Base-by-base conservation (phyloP, 2,797 vertebrate genomes). In the Menidia menidia region DNA sequence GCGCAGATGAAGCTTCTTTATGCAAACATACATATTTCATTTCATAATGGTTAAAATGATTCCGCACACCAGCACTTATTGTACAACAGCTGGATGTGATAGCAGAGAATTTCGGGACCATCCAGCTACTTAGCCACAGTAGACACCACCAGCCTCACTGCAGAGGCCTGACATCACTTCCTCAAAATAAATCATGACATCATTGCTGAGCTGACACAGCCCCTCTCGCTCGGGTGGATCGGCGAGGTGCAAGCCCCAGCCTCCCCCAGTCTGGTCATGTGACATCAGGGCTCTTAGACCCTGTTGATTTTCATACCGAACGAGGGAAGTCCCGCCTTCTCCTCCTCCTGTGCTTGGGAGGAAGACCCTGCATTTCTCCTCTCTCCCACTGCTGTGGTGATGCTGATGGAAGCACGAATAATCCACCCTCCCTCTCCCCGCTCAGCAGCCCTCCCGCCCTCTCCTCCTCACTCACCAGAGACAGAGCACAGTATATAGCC, bases 101-200 rank as follows among this genome's bases (percentile, higher is more conserved):
- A 44, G 39, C 42, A 30, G 45, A 63, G 47, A 71, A 72, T 64
- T 50, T 62, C 32, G 41, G 53, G 13, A 25, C 43, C 73, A 73
- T 79, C 65, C 64, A 78, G 60, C 64, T 44, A 15, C 63, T 72
- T 48, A 80, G 45, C 35, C 35, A 32, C 77, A 71, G 73, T 84
- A 65, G 68, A 76, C 75, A 74, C 71, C 79, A 58, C 54, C 77
- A 87, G 77, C 60, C 81, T 84, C 87, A 89, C 93, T 92, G 91
- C 89, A 92, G 88, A 90, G 90, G 82, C 80, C 86, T 94, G 93
- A 95, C 92, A 92, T 92, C 93, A 92, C 87, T 87, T 87, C 88
- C 94, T 94, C 88, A 94, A 95, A 94, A 94, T 94, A 94, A 94
- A 93, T 86, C 84, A 94, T 94, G 93, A 94, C 91, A 93, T 95